Evolutionary conservation across 1,140 invertebrate species (phyloP), one percentile per base, ranked within the genome.

Genomic region (Heliconius nattereri): DNA sequence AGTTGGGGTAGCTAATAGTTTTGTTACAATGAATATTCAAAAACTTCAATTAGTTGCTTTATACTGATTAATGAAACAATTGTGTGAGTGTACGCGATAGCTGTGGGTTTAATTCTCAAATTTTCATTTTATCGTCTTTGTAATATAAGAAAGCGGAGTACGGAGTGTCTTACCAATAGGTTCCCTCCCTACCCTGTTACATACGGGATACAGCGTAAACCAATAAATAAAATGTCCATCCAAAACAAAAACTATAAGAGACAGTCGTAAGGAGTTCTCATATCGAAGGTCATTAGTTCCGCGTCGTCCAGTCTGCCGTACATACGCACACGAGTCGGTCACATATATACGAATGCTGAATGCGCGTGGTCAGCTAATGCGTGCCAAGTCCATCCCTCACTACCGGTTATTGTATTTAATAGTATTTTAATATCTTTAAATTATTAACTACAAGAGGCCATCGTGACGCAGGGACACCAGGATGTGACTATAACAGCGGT

Each of bases 261-360:
- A 45, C 52, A 66, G 71, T 82, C 78, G 80, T 83, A 74, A 83
- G 83, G 84, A 90, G 85, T 87, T 23, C 79, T 81, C 60, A 82
- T 49, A 78, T 52, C 80, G 87, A 92, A 92, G 90, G 88, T 86
- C 90, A 83, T 77, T 70, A 75, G 79, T 77, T 32, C 79, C 83
- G 89, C 91, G 91, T 88, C 91, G 85, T 81, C 85, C 88, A 92
- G 92, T 93, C 92, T 92, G 84, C 86, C 81, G 83, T 86, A 81
- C 87, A 86, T 88, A 86, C 85, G 83, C 85, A 82, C 81, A 79
- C 85, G 81, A 84, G 86, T 66, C 85, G 86, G 81, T 85, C 81
- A 84, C 87, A 89, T 92, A 85, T 20, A 20, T 52, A 52, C 90
- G 86, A 83, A 90, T 89, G 87, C 85, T 81, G 78, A 83, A 79